These are phyloP conservation scores for Embiotoca jacksoni DNA, from an alignment of 2,113 vertebrate species.

Conservation along the genomic window DNA sequence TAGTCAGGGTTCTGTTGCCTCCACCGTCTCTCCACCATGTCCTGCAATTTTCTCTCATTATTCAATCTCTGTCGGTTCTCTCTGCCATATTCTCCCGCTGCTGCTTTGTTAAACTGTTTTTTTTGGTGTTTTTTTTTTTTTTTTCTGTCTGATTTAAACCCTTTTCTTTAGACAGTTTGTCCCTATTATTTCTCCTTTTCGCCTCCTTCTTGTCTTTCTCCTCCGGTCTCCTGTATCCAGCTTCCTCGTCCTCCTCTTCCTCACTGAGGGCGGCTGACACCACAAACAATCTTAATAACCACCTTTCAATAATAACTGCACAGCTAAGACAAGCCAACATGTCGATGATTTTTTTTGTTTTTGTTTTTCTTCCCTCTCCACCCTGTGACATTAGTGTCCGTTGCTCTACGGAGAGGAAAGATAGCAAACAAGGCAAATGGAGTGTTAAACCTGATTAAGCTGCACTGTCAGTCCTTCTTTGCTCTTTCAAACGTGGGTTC, in stretches of 20 bases:
- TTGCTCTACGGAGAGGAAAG: constrained; percentile 49
- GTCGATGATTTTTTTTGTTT: constrained; percentile 71
- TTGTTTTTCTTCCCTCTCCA: background rate
- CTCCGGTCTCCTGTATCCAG: constrained; percentile 13
- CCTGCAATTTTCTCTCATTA: constrained; percentile 41
- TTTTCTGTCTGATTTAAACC: constrained; percentile 22
- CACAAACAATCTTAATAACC: constrained; percentile 75
- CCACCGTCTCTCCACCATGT: constrained; percentile 19
- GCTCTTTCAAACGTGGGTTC: constrained; percentile 29
- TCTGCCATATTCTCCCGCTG: constrained; percentile 18
- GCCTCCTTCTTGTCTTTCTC: constrained; percentile 29
- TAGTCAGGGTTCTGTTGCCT: constrained; percentile 55
- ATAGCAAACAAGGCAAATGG: constrained; percentile 66
- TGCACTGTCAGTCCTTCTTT: constrained; percentile 43
- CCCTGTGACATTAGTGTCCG: constrained; percentile 62
- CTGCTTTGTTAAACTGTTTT: constrained; percentile 33
- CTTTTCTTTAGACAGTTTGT: constrained; percentile 16
- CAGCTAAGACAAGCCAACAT: constrained; percentile 61
- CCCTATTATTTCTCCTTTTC: constrained; percentile 29
- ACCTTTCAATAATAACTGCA: constrained; percentile 77
- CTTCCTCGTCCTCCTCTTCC: constrained; percentile 19
- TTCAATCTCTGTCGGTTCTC: constrained; percentile 31
- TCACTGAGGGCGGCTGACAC: constrained; percentile 45
- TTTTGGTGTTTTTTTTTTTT: no score
- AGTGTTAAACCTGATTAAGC: constrained; percentile 82